Conservation (phyloP, 1,140 invertebrate species). For the Nautilus pompilius region DNA sequence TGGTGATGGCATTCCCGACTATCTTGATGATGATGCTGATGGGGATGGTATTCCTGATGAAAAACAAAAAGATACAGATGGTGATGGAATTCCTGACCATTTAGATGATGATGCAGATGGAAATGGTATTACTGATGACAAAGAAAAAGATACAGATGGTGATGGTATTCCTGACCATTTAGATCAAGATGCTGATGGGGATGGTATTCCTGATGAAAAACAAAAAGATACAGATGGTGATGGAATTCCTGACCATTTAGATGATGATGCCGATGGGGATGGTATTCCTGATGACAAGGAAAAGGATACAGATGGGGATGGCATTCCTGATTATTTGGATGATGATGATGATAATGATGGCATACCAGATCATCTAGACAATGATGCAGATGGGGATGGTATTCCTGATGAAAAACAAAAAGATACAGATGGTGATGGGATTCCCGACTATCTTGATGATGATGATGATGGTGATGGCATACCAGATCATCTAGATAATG, state of each 20-base stretch:
- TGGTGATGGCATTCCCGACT: constrained; percentile 47
- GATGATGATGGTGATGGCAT: constrained; percentile 45
- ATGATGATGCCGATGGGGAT: constrained; percentile 25
- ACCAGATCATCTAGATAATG: constrained; percentile 38
- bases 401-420: constrained; percentile 12
- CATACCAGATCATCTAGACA: constrained; percentile 17
- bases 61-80: constrained; percentile 30
- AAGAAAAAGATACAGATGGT: constrained; percentile 32
- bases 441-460: constrained; percentile 37
- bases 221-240: constrained; percentile 29
- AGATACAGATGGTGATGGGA: constrained; percentile 26
- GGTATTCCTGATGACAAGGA: constrained; percentile 32
- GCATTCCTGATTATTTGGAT: constrained; percentile 26
- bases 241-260: constrained; percentile 32
- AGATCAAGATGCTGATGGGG: constrained; percentile 37
- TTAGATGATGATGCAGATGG: constrained; percentile 32
- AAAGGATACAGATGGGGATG: constrained; percentile 30
- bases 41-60: constrained; percentile 42
- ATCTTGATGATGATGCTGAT: constrained; percentile 36
- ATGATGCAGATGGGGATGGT: constrained; percentile 39
- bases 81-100: constrained; percentile 37
- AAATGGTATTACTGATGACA: constrained; percentile 39
- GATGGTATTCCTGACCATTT: constrained; percentile 43
- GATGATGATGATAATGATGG: constrained; percentile 29
- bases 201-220: constrained; percentile 47